phyloP scores from a whole-genome alignment of 1,140 invertebrate species.

The Cotesia chilonis region DNA sequence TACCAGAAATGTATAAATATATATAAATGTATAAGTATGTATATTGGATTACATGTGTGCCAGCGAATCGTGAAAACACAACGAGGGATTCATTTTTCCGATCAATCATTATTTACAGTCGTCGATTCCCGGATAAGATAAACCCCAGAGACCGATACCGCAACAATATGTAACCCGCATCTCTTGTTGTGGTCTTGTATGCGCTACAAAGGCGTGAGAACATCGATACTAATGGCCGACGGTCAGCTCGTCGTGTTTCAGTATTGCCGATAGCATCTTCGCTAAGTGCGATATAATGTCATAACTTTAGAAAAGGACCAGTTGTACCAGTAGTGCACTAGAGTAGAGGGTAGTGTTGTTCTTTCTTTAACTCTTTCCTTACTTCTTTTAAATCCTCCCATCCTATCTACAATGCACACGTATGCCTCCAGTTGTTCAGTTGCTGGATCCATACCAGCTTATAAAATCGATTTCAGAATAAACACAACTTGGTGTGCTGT shows the following conservation, averaged over 20 bases:
- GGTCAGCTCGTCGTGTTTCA: constrained; percentile 54
- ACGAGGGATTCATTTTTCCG: constrained; percentile 33
- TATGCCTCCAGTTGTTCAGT: too few relatives aligned
- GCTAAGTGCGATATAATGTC: constrained; percentile 59
- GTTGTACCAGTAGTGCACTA: constrained; percentile 12
- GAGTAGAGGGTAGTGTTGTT: not conserved
- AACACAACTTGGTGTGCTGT: too few relatives aligned
- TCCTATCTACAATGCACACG: too few relatives aligned
- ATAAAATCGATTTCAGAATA: too few relatives aligned
- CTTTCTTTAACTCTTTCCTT: too few relatives aligned
- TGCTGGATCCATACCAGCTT: too few relatives aligned
- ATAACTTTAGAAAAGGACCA: constrained; percentile 53
- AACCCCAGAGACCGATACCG: constrained; percentile 14
- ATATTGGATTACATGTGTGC: too few relatives aligned
- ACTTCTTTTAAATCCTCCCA: too few relatives aligned
- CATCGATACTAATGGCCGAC: constrained; percentile 58
- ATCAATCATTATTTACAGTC: constrained; percentile 53
- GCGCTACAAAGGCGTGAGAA: constrained; percentile 56
- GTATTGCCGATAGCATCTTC: constrained; percentile 52
- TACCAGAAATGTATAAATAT: too few relatives aligned
- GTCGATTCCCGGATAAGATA: constrained; percentile 33
- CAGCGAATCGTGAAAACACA: constrained; percentile 18
- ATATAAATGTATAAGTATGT: too few relatives aligned
- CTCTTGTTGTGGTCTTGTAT: constrained; percentile 10
- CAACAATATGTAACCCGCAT: constrained; percentile 32